phyloP scores from a whole-genome alignment of 2,113 vertebrate genomes.

The Bos indicus region DNA sequence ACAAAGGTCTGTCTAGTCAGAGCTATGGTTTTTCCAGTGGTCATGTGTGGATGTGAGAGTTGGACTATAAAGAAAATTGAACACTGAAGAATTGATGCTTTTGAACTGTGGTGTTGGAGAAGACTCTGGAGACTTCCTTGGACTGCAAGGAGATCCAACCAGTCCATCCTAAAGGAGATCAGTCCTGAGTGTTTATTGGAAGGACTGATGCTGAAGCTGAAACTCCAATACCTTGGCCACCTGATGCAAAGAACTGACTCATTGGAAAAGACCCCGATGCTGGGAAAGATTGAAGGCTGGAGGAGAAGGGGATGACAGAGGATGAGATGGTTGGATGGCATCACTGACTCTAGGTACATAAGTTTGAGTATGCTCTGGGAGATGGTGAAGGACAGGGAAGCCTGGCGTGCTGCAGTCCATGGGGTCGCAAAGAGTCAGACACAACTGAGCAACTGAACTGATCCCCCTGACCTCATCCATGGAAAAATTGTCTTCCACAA shows the following conservation, averaged over 20 bases:
- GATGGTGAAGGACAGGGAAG: background rate
- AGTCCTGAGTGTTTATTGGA: background rate
- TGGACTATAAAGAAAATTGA: background rate
- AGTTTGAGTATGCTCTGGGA: background rate
- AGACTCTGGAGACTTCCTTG: background rate
- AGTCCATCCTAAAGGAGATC: background rate
- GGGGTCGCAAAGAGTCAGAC: background rate
- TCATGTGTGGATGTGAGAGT: background rate
- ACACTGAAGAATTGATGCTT: background rate
- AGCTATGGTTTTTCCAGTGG: background rate
- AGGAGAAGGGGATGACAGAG: background rate
- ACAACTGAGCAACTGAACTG: background rate
- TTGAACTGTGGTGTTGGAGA: background rate
- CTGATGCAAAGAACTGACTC: background rate
- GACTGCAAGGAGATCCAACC: background rate
- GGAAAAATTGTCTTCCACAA: background rate
- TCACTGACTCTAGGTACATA: background rate
- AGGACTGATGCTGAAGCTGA: background rate
- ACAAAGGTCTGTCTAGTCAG: background rate
- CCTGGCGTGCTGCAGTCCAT: background rate
- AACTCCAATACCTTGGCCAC: background rate
- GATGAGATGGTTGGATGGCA: background rate
- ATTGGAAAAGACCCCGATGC: background rate
- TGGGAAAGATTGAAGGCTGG: background rate
- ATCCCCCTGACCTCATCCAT: background rate